Conservation (phyloP, 1,140 invertebrate genomes). For the Globodera rostochiensis region DNA sequence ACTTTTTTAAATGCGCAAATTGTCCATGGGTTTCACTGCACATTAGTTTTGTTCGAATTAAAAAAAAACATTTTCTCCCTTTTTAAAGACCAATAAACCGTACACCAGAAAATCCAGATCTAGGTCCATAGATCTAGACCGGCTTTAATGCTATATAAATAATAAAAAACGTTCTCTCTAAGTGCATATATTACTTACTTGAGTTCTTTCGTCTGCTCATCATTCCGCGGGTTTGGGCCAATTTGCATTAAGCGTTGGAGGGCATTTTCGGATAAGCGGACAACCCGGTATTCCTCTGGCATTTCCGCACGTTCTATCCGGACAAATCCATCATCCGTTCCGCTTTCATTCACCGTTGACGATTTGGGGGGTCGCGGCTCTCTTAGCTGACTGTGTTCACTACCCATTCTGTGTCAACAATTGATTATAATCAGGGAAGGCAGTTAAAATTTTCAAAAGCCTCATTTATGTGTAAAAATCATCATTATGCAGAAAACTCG, state of each 20-base stretch:
- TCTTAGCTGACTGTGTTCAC: constrained; percentile 12
- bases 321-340: not conserved
- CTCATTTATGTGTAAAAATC: too few species aligned
- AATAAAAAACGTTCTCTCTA: not conserved
- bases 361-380: not conserved
- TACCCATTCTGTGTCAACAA: not conserved
- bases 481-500: too few species aligned
- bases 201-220: not conserved
- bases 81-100: too few species aligned
- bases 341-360: not conserved
- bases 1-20: too few species aligned
- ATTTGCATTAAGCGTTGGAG: constrained; percentile 17
- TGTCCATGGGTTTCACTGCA: too few species aligned
- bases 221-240: not conserved
- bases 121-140: too few species aligned
- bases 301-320: constrained; percentile 6
- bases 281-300: constrained; percentile 8
- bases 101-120: too few species aligned
- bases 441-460: too few species aligned
- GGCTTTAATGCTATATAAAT: too few species aligned
- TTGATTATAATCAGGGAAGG: too few species aligned
- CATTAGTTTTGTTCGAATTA: too few species aligned
- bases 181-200: not conserved
- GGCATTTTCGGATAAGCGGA: constrained; percentile 16
- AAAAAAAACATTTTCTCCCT: too few species aligned